phyloP scores from a whole-genome alignment of 2,888 invertebrate genomes.

The Drosophila testacea region DNA sequence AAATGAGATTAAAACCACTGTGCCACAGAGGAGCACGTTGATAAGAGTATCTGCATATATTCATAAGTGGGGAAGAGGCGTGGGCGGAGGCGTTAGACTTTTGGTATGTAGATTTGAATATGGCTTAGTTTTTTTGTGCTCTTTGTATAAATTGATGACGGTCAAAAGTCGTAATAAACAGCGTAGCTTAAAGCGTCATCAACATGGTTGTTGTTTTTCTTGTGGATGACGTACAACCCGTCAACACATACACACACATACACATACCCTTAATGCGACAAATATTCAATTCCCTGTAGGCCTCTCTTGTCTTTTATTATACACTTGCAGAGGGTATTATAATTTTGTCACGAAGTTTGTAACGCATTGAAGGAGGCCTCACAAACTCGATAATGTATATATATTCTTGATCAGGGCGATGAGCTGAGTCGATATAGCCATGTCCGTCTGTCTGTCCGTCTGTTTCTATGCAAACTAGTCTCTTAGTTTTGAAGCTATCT shows the following conservation, averaged over 20 bases:
- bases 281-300: constrained; percentile 40
- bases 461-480: too few species aligned
- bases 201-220: constrained; percentile 27
- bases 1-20: constrained; percentile 32
- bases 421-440: too few species aligned
- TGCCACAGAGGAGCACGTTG: constrained; percentile 15
- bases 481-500: too few species aligned
- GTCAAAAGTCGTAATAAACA: constrained; percentile 42
- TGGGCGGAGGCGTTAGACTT: background rate
- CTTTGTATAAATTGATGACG: constrained; percentile 50
- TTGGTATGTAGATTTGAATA: constrained; percentile 1
- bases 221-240: constrained; percentile 54
- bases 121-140: constrained; percentile 23
- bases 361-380: too few species aligned
- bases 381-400: too few species aligned
- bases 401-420: too few species aligned
- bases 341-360: too few species aligned
- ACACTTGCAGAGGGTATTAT: too few species aligned
- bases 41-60: constrained; percentile 19
- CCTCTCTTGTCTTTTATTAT: constrained; percentile 26
- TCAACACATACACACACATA: constrained; percentile 22
- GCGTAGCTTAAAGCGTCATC: constrained; percentile 38
- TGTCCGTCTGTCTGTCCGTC: too few species aligned
- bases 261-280: constrained; percentile 21
- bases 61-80: background rate